A percentile compares a stretch with the other conserved stretches of the same genome.
Evolutionary conservation across 2,888 invertebrate species (phyloP).

Genomic region (Lysandra coridon): DNA sequence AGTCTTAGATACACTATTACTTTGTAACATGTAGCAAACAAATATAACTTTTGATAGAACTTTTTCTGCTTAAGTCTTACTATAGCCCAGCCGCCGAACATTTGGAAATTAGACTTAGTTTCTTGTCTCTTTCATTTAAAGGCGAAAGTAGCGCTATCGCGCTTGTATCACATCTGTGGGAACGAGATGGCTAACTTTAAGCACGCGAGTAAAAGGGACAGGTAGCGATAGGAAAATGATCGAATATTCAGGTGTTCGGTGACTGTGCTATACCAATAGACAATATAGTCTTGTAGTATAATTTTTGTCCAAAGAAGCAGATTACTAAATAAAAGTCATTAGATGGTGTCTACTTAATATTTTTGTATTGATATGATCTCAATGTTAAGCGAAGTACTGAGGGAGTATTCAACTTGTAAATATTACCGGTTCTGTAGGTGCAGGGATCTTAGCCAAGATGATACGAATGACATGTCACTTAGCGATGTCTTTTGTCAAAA

Average conservation of each 20-base stretch:
- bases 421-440: neutral
- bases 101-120: neutral
- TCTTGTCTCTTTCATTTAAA: no score
- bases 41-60: constrained; percentile 14
- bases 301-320: neutral
- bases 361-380: constrained; percentile 45
- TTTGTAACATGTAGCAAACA: neutral
- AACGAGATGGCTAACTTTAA: no score
- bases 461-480: no score
- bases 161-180: no score
- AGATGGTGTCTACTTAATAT: constrained; percentile 42
- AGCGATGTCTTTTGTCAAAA: no score
- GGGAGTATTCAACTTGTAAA: neutral
- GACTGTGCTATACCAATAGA: neutral
- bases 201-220: neutral
- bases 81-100: neutral
- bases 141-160: no score
- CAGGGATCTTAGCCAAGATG: neutral
- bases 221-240: neutral
- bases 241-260: neutral
- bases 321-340: neutral
- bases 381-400: constrained; percentile 37
- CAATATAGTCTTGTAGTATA: neutral
- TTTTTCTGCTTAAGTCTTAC: neutral
- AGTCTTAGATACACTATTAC: neutral